Evolutionary conservation across 2,797 vertebrate species (phyloP).

Genomic region (Fringilla coelebs): DNA sequence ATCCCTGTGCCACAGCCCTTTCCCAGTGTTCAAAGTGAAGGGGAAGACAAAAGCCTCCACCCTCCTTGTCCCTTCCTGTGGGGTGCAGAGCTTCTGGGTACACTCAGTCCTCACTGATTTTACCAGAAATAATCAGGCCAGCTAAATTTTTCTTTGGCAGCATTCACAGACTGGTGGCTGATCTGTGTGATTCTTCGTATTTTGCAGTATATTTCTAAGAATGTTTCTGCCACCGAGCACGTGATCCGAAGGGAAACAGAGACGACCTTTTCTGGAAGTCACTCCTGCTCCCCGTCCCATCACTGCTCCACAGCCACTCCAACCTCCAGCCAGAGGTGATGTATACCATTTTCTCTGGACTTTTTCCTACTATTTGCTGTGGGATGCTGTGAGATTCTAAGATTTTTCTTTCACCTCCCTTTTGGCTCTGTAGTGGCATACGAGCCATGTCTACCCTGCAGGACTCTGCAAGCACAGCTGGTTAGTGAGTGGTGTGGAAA

Average conservation of each 20-base stretch:
- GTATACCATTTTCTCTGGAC: not conserved
- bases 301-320: constrained; percentile 93
- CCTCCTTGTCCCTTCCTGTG: not conserved
- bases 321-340: constrained; percentile 92
- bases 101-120: not conserved
- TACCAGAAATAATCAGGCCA: not conserved
- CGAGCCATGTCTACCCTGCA: not conserved
- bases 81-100: accelerated
- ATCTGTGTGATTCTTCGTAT: not conserved
- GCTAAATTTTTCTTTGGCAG: not conserved
- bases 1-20: accelerated
- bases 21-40: not conserved
- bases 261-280: constrained; percentile 92
- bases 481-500: not conserved
- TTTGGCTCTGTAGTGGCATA: not conserved
- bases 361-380: not conserved
- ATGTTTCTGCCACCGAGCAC: constrained; percentile 88
- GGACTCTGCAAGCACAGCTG: not conserved
- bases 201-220: constrained; percentile 94
- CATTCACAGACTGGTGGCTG: not conserved
- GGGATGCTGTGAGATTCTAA: not conserved
- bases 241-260: constrained; percentile 90
- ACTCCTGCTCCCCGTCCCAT: constrained; percentile 94
- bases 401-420: not conserved
- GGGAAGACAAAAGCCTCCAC: not conserved